Conservation (phyloP, 1,140 invertebrate species). For the Penaeus chinensis region DNA sequence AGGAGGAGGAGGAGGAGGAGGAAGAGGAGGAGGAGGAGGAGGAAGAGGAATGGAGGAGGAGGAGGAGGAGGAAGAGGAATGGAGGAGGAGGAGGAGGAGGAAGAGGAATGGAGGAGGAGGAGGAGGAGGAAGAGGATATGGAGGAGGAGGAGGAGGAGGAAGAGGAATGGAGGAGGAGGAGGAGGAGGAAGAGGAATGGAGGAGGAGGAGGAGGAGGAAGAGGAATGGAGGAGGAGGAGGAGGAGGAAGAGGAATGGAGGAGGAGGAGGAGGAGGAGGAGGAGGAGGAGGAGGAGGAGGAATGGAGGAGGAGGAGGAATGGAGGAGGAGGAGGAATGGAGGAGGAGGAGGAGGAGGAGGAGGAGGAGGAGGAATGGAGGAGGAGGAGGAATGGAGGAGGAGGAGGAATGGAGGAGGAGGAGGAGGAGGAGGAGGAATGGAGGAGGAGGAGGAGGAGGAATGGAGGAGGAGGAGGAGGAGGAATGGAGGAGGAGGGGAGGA, state of each 20-base stretch:
- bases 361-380: too few relatives aligned
- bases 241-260: too few relatives aligned
- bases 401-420: background rate
- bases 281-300: too few relatives aligned
- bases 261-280: too few relatives aligned
- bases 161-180: background rate
- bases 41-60: background rate
- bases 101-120: background rate
- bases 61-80: too few relatives aligned
- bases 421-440: background rate
- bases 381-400: background rate
- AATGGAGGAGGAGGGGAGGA: background rate
- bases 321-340: background rate
- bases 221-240: too few relatives aligned
- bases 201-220: background rate
- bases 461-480: background rate
- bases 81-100: background rate
- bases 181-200: background rate
- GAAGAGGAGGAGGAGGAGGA: background rate
- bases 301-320: background rate
- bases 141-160: background rate
- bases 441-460: background rate
- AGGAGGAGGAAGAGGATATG: background rate
- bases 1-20: background rate
- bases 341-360: background rate